Evolutionary conservation across 2,888 invertebrate genomes (phyloP), one percentile per base, ranked within the genome.

Genomic region (Rutpela maculata): DNA sequence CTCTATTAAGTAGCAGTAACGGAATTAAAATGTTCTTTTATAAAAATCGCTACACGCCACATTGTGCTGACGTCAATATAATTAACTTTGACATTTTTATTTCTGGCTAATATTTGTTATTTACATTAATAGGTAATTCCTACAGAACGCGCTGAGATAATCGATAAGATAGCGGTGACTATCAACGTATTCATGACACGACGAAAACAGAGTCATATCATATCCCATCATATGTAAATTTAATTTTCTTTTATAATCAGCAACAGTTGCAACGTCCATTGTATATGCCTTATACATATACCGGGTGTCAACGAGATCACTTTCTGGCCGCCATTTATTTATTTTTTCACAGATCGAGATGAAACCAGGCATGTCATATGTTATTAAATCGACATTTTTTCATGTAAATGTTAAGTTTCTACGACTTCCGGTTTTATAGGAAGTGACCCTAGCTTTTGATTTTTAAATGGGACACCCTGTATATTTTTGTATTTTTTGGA

Each of bases 161-260:
- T 62, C 62, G n/a, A 62, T 62, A 62, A 62, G 62, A 62, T 15
- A 62, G 62, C 62, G n/a, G 22, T 62, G 62, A 62, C n/a, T 62
- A 35, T 26, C n/a, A 62, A 19, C 62, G n/a, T 62, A 31, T 62
- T 62, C 26, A 22, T 31, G 22, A 62, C n/a, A 31, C 15, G 3
- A n/a, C 26, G 62, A 62, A n/a, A 62, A 62, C 9, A 31, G 7
- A 35, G 31, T 5, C 31, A 35, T 26, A 4, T 22, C 26, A 38
- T 43, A 43, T 15, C 38, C 38, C 38, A 38, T 11, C 22, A 12
- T 15, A 15, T 43, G 43, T 15, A 43, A 43, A 43, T 43, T 12
- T 43, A 15, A 43, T 43, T 43, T 43, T 12, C 11, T 43, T 38
- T 38, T 26, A 26, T 35, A 35, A 35, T 35, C 31, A 35, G 31